phyloP scores from a whole-genome alignment of 2,888 invertebrate species.

The Hemithea aestivaria region DNA sequence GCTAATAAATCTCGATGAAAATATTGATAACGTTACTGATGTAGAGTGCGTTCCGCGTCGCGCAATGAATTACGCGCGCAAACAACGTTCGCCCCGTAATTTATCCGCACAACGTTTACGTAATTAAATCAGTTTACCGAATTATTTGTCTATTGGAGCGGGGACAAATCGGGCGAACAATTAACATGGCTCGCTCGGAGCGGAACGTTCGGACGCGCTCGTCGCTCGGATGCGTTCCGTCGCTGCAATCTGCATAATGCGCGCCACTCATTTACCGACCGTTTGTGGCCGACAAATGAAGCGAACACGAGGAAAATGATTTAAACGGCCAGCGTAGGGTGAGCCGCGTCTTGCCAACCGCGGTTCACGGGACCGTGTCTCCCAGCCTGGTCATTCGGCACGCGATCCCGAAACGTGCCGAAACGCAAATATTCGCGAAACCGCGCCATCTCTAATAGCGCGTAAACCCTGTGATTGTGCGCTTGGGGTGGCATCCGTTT shows the following conservation, averaged over 20 bases:
- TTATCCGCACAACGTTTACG: constrained; percentile 40
- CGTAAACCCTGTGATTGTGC: constrained; percentile 58
- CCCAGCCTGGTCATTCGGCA: constrained; percentile 28
- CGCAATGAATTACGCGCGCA: constrained; percentile 44
- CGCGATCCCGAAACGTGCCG: constrained; percentile 29
- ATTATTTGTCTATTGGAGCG: constrained; percentile 50
- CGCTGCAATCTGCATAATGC: constrained; percentile 66
- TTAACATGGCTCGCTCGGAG: constrained; percentile 45
- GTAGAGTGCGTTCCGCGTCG: constrained; percentile 31
- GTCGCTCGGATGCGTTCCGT: constrained; percentile 46
- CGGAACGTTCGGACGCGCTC: constrained; percentile 23
- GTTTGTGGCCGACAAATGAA: constrained; percentile 69
- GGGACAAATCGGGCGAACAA: constrained; percentile 42
- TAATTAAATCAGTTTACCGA: constrained; percentile 49
- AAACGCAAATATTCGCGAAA: constrained; percentile 50
- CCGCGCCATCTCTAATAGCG: constrained; percentile 54
- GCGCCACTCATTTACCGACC: constrained; percentile 59
- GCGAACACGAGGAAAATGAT: constrained; percentile 47
- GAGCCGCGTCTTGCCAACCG: constrained; percentile 32
- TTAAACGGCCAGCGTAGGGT: constrained; percentile 38
- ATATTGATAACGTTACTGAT: constrained; percentile 58
- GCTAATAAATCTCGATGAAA: constrained; percentile 60
- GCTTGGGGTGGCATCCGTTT: constrained; percentile 40
- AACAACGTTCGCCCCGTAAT: constrained; percentile 43
- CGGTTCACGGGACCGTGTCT: constrained; percentile 27